Evolutionary conservation across 2,888 invertebrate genomes (phyloP).

Genomic region (Drosophila macrospina): DNA sequence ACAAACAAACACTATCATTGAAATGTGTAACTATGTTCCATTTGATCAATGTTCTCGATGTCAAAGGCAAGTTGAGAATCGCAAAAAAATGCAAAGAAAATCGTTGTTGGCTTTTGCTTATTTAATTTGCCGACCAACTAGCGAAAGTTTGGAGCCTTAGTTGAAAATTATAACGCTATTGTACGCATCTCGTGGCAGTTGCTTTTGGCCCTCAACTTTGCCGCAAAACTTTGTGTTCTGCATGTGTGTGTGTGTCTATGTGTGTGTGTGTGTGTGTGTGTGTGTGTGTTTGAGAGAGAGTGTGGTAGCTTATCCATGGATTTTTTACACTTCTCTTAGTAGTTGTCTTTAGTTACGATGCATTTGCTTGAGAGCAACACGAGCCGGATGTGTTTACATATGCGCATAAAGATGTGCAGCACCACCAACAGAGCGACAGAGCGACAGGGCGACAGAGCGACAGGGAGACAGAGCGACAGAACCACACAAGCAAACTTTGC

Average conservation of each 20-base stretch:
- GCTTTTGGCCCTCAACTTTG: constrained; percentile 44
- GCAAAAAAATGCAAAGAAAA: not conserved
- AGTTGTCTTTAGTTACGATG: constrained; percentile 5
- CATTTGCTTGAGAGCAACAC: constrained; percentile 43
- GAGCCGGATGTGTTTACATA: constrained; percentile 77
- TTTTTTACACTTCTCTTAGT: constrained; percentile 55
- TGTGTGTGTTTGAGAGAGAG: too few species aligned
- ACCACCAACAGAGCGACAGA: constrained; percentile 1
- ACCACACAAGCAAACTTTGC: constrained; percentile 31
- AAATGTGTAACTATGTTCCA: not conserved
- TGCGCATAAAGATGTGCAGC: constrained; percentile 78
- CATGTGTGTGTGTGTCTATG: too few species aligned
- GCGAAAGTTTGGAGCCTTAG: constrained; percentile 59
- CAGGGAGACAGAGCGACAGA: too few species aligned
- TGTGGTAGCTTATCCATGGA: constrained; percentile 44
- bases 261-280: too few species aligned
- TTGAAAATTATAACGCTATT: constrained; percentile 71
- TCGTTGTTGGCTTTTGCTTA: constrained; percentile 14
- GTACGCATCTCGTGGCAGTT: constrained; percentile 41
- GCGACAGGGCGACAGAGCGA: too few species aligned
- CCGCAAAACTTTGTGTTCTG: constrained; percentile 44
- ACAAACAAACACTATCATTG: not conserved
- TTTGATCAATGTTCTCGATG: constrained; percentile 18
- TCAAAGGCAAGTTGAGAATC: constrained; percentile 14
- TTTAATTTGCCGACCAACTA: constrained; percentile 45